phyloP scores from a whole-genome alignment of 2,888 invertebrate species.

The Scaptomyza cyrtandrae region DNA sequence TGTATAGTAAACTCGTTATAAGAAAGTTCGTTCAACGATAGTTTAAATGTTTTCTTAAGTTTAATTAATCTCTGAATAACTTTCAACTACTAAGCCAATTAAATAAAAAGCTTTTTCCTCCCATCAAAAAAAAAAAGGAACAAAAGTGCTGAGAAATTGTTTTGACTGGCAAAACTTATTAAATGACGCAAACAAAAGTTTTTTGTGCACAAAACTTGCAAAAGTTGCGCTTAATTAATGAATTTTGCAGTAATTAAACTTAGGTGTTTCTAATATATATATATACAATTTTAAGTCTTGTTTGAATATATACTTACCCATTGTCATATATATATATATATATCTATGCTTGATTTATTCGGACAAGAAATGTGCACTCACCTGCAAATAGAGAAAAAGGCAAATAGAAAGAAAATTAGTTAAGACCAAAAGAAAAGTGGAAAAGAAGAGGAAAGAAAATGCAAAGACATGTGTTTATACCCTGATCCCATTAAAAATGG shows the following conservation, averaged over 20 bases:
- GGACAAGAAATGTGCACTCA: constrained; percentile 49
- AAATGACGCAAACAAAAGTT: constrained; percentile 28
- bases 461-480: constrained; percentile 41
- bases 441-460: constrained; percentile 25
- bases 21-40: too few relatives aligned
- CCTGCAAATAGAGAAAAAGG: constrained; percentile 56
- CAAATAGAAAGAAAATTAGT: constrained; percentile 38
- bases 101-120: constrained; percentile 9
- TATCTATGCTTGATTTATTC: constrained; percentile 1
- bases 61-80: background rate
- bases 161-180: constrained; percentile 24
- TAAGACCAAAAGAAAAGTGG: constrained; percentile 6
- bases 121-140: background rate
- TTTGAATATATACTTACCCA: constrained; percentile 41
- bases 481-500: too few relatives aligned
- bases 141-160: constrained; percentile 15
- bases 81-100: constrained; percentile 3
- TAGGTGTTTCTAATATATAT: background rate
- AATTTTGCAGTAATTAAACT: constrained; percentile 17
- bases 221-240: constrained; percentile 41
- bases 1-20: too few relatives aligned
- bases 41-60: background rate
- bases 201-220: constrained; percentile 17
- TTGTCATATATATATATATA: constrained; percentile 1
- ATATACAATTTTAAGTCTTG: too few relatives aligned